Percentiles rank a stretch among this genome's conserved stretches.
phyloP scores from a whole-genome alignment of 2,888 invertebrate genomes.

The Villa cingulata region DNA sequence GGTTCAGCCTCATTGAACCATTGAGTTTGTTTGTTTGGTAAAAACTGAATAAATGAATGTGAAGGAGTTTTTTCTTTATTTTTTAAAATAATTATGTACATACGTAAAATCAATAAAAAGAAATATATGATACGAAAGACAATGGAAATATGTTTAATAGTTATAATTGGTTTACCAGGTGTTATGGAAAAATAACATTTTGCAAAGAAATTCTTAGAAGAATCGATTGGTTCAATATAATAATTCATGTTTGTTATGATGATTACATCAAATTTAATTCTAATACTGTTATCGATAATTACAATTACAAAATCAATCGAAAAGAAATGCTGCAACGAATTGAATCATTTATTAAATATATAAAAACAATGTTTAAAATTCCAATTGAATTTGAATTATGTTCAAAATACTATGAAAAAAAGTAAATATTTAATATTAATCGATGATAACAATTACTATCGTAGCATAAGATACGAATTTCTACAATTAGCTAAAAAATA shows the following conservation, averaged over 20 bases:
- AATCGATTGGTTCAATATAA: slow-evolving; percentile 1
- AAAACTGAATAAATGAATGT: too few species aligned
- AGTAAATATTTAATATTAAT: slow-evolving; percentile 23
- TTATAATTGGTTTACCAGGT: slow-evolving; percentile 28
- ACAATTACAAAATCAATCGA: slow-evolving; percentile 19
- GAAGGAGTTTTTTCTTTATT: too few species aligned
- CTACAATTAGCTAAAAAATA: slow-evolving; percentile 21
- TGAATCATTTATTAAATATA: slow-evolving; percentile 14
- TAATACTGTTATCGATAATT: background rate
- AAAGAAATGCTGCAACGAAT: slow-evolving; percentile 16
- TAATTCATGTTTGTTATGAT: slow-evolving; percentile 28
- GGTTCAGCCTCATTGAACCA: background rate
- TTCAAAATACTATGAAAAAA: background rate
- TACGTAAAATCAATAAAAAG: too few species aligned
- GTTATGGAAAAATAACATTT: slow-evolving; percentile 27
- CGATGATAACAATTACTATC: slow-evolving; percentile 32
- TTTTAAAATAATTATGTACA: too few species aligned
- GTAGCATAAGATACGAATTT: slow-evolving; percentile 30
- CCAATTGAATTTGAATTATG: background rate
- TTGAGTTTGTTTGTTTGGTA: too few species aligned
- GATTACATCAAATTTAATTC: slow-evolving; percentile 16
- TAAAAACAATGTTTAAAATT: background rate
- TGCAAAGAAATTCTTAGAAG: slow-evolving; percentile 20
- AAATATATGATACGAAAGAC: too few species aligned
- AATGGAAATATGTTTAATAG: slow-evolving; percentile 23